Conservation (phyloP, 30 jellyfish, hydroid and myxozoan species). For the Calvadosia cruxmelitensis region DNA sequence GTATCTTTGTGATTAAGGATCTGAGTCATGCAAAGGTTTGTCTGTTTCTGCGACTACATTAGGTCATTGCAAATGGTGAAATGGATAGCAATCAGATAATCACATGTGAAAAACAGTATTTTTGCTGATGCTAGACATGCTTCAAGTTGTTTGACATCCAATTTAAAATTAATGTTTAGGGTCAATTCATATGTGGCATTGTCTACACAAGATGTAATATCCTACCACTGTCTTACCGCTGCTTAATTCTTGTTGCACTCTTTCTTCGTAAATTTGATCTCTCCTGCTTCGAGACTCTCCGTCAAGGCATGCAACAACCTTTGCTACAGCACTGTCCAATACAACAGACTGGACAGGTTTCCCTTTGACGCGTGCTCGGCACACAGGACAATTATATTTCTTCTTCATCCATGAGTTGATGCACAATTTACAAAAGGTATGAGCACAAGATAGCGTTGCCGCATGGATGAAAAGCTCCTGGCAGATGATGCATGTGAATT, state of each 20-base stretch:
- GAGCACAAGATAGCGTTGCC: slow-evolving; percentile 91
- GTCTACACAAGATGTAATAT: no score
- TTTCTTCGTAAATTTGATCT: slow-evolving; percentile 25
- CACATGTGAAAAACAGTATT: no score
- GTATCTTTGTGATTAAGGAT: no score
- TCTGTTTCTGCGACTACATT: no score
- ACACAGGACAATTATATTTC: slow-evolving; percentile 81
- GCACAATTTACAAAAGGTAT: slow-evolving; percentile 83
- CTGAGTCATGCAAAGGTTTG: no score
- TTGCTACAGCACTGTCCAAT: slow-evolving; percentile 75
- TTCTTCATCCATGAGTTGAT: slow-evolving; percentile 62
- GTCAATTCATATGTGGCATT: no score
- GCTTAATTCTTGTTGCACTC: background rate
- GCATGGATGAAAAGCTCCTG: slow-evolving; percentile 78
- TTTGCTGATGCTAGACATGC: no score
- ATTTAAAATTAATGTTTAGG: no score
- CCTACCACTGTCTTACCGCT: no score
- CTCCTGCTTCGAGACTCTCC: slow-evolving; percentile 47
- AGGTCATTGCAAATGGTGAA: no score
- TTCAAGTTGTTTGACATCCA: no score
- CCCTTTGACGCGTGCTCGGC: slow-evolving; percentile 51
- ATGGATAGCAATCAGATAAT: no score
- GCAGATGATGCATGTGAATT: slow-evolving; percentile 87
- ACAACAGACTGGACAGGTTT: slow-evolving; percentile 79
- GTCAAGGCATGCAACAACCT: slow-evolving; percentile 61